Evolutionary conservation across 1,140 invertebrate species (phyloP).

Genomic region (Anastrepha obliqua): DNA sequence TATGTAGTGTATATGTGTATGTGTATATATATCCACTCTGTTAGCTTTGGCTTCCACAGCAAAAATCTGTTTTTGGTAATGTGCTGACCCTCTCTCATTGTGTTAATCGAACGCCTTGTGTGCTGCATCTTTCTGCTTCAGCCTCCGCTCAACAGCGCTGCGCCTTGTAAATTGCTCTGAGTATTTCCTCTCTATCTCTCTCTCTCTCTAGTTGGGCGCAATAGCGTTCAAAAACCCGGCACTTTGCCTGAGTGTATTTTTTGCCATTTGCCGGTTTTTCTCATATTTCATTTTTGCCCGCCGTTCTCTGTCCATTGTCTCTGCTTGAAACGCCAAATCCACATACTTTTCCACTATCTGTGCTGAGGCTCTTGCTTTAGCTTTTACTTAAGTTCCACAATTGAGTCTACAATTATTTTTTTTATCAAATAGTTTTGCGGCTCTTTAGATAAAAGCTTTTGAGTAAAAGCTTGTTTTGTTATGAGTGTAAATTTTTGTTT

Average conservation of each 20-base stretch:
- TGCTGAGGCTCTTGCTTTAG: not conserved
- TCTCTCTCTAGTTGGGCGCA: not conserved
- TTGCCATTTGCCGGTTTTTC: not conserved
- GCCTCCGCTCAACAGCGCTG: too few relatives aligned
- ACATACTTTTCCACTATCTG: too few relatives aligned
- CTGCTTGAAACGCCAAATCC: not conserved
- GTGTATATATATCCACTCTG: not conserved
- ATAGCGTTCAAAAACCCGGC: not conserved
- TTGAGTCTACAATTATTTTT: not conserved
- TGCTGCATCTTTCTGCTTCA: too few relatives aligned
- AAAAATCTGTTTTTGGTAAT: not conserved
- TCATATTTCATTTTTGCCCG: not conserved
- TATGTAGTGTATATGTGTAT: not conserved
- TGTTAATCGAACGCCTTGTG: too few relatives aligned
- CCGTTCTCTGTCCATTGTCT: not conserved
- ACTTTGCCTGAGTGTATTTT: not conserved
- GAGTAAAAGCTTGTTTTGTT: constrained; percentile 56
- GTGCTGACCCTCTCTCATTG: too few relatives aligned
- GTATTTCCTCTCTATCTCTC: not conserved
- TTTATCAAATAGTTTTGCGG: not conserved
- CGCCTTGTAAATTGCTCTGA: too few relatives aligned
- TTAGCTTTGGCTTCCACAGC: constrained; percentile 13
- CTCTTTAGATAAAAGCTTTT: constrained; percentile 9
- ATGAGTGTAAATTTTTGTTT: constrained; percentile 53
- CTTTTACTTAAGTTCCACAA: constrained; percentile 52